A percentile compares a stretch with the other conserved stretches of the same genome.
These are phyloP conservation scores for Sebastes hubbsi DNA, from an alignment of 2,797 vertebrate genomes.

Conservation along the genomic window DNA sequence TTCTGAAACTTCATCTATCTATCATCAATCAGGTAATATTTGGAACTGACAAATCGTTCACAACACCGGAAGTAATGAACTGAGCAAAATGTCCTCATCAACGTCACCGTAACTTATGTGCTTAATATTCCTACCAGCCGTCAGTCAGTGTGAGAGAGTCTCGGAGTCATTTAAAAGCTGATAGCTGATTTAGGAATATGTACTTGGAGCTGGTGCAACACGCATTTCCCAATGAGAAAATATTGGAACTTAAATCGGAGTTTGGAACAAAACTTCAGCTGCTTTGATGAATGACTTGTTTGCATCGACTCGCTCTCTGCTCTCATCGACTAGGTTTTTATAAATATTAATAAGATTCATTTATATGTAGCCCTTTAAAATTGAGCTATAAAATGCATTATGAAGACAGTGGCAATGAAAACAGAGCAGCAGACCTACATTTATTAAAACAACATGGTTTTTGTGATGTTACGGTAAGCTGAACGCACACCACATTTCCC, in stretches of 20 bases:
- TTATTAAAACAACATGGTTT: not conserved
- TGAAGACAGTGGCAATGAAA: not conserved
- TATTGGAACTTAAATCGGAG: not conserved
- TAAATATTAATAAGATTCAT: conserved; percentile 59
- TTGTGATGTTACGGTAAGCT: not conserved
- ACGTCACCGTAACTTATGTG: not conserved
- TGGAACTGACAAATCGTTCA: not conserved
- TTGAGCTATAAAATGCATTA: conserved; percentile 9
- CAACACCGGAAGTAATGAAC: not conserved
- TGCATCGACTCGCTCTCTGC: conserved; percentile 21
- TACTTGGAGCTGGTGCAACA: not conserved
- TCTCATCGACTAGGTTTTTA: conserved; percentile 3
- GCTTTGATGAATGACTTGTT: conserved; percentile 46
- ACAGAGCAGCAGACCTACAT: not conserved
- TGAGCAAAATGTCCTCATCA: not conserved
- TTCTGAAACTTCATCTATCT: not conserved
- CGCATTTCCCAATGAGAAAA: not conserved
- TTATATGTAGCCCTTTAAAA: conserved; percentile 27
- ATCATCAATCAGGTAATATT: not conserved
- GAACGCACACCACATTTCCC: not conserved
- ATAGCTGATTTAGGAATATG: not conserved
- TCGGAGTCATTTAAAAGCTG: not conserved
- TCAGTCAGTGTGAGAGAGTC: not conserved
- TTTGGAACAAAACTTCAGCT: conserved; percentile 16
- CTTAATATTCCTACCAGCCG: not conserved